Evolutionary conservation across 2,113 vertebrate species (phyloP).

Genomic region (Strix uralensis): DNA sequence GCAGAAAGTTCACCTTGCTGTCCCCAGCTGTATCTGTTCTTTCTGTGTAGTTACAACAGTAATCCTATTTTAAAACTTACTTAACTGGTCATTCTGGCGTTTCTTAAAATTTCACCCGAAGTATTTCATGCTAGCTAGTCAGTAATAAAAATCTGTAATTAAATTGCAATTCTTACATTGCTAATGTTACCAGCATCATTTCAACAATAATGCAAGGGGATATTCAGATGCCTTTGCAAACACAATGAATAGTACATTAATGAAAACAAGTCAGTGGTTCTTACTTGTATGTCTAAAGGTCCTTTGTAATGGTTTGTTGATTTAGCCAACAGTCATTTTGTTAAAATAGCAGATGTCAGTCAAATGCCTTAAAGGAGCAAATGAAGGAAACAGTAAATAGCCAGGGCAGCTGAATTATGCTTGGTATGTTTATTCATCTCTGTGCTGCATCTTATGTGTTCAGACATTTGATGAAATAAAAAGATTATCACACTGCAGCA

Average conservation of each 20-base stretch:
- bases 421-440: not conserved
- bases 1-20: not conserved
- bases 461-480: not conserved
- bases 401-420: not conserved
- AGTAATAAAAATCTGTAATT: not conserved
- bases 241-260: not conserved
- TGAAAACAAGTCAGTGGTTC: not conserved
- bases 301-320: conserved; percentile 22
- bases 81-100: not conserved
- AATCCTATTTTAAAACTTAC: not conserved
- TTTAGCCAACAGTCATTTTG: not conserved
- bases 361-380: not conserved
- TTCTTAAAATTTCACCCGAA: not conserved
- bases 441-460: not conserved
- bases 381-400: not conserved
- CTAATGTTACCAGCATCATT: not conserved
- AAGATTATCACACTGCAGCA: not conserved
- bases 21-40: not conserved
- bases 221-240: not conserved
- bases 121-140: not conserved
- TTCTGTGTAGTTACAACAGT: not conserved
- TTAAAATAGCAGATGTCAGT: not conserved
- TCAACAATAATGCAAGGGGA: not conserved
- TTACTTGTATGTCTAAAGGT: not conserved
- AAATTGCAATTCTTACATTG: not conserved